Conservation (phyloP, 2,113 vertebrate genomes). For the Lagenorhynchus albirostris region DNA sequence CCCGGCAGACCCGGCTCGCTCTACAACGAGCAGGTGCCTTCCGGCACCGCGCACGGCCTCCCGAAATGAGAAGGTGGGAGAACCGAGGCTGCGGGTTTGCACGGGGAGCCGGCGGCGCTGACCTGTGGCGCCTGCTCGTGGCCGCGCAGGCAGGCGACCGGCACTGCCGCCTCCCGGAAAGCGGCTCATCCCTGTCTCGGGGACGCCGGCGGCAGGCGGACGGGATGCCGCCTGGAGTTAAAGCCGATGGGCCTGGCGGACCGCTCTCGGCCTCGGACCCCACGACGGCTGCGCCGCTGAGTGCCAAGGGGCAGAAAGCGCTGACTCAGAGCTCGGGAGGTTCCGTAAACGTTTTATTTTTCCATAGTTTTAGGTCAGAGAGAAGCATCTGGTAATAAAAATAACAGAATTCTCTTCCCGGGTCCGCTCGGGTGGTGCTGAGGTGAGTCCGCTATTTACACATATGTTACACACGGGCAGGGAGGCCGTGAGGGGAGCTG, state of each 20-base stretch:
- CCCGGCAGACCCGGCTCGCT: background rate
- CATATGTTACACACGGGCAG: slow-evolving; percentile 79
- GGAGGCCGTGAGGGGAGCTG: slow-evolving; percentile 68
- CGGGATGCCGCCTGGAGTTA: background rate
- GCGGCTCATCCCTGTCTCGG: background rate
- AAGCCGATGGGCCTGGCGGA: no score
- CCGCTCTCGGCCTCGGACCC: background rate
- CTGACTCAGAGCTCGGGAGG: slow-evolving; percentile 72
- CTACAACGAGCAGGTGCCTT: no score
- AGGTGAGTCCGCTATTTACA: slow-evolving; percentile 80
- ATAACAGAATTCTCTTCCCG: slow-evolving; percentile 82
- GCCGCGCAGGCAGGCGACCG: background rate
- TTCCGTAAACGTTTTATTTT: slow-evolving; percentile 85
- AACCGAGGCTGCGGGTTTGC: background rate
- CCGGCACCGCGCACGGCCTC: no score
- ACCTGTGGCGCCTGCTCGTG: background rate
- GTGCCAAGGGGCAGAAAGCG: background rate
- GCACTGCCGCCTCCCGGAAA: background rate
- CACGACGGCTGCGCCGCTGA: fast-evolving
- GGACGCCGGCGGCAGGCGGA: background rate
- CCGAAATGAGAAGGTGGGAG: background rate
- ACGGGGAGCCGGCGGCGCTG: fast-evolving
- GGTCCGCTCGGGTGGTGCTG: slow-evolving; percentile 40
- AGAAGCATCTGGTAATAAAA: slow-evolving; percentile 85
- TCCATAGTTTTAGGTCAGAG: slow-evolving; percentile 81